Conservation (phyloP, 2,113 vertebrate species). For the Phalacrocorax carbo region DNA sequence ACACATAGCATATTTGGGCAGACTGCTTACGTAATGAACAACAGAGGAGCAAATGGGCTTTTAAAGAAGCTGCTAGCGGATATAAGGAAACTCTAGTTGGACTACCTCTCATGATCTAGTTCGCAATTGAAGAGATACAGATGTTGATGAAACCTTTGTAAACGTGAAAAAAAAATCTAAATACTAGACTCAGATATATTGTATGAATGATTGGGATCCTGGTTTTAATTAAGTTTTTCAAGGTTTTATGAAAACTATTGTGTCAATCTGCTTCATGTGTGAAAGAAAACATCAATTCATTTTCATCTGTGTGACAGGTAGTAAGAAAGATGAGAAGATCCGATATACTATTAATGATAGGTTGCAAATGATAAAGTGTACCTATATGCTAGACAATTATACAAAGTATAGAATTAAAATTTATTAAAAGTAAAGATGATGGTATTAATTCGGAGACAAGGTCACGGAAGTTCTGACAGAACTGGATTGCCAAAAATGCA, state of each 20-base stretch:
- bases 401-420: background rate
- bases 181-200: background rate
- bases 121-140: background rate
- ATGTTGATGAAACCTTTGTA: background rate
- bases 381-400: background rate
- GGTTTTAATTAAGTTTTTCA: background rate
- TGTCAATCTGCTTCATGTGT: background rate
- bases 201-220: background rate
- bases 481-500: background rate
- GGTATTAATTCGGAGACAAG: background rate
- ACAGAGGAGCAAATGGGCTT: background rate
- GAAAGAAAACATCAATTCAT: background rate
- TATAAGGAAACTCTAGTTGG: background rate
- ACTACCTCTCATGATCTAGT: background rate
- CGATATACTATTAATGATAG: background rate
- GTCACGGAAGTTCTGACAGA: background rate
- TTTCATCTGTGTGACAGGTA: background rate
- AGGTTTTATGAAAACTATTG: background rate
- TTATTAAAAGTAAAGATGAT: background rate
- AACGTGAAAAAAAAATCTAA: background rate
- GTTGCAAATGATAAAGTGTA: background rate
- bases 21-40: background rate
- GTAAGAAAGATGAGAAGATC: background rate
- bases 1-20: background rate
- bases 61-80: background rate